Conservation (phyloP, 2,113 vertebrate species). For the Leucopsar rothschildi region DNA sequence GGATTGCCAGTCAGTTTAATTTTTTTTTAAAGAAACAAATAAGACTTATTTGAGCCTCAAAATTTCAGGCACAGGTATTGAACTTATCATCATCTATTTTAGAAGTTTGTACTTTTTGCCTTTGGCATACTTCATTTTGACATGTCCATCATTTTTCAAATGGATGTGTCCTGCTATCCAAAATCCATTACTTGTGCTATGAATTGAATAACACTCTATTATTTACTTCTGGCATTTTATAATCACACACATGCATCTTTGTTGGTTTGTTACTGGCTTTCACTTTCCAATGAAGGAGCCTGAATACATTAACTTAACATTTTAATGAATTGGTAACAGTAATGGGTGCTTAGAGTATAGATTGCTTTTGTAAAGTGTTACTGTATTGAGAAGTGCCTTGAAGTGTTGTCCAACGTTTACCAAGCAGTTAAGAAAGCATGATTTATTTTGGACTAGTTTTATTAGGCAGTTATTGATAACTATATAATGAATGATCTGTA, state of each 20-base stretch:
- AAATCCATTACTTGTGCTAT: constrained; percentile 23
- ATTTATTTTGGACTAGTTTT: constrained; percentile 29
- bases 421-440: constrained; percentile 6
- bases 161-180: not conserved
- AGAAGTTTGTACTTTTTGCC: not conserved
- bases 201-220: not conserved
- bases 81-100: not conserved
- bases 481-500: constrained; percentile 22
- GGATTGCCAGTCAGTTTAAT: not conserved
- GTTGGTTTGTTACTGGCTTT: constrained; percentile 1
- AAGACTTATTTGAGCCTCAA: not conserved
- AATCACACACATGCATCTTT: constrained; percentile 6
- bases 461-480: constrained; percentile 39
- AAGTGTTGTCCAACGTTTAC: not conserved
- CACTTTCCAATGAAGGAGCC: not conserved
- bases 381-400: constrained; percentile 29
- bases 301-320: constrained; percentile 11
- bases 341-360: not conserved
- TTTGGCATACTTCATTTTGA: not conserved
- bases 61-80: not conserved
- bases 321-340: constrained; percentile 11
- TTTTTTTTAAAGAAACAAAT: not conserved
- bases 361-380: not conserved
- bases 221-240: not conserved
- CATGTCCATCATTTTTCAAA: not conserved